Evolutionary conservation across 2,888 invertebrate genomes (phyloP).

Genomic region (Drosophila yooni): DNA sequence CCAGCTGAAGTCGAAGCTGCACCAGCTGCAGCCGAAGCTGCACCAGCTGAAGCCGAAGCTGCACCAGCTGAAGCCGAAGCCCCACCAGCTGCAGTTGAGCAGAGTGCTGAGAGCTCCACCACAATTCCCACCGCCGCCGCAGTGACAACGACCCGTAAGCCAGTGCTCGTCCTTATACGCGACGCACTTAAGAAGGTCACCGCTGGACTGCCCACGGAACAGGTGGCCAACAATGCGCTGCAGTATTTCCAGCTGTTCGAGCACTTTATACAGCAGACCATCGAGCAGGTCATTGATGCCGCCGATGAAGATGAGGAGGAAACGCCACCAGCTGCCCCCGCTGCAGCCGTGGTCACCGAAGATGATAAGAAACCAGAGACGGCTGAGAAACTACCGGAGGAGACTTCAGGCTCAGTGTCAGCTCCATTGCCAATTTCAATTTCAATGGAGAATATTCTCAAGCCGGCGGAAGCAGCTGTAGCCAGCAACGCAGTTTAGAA

Average conservation of each 20-base stretch:
- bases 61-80: not conserved
- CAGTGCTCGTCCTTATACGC: slow-evolving; percentile 81
- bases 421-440: slow-evolving; percentile 1
- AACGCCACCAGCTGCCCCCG: slow-evolving; percentile 27
- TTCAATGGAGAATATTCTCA: not conserved
- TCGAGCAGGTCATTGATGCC: slow-evolving; percentile 81
- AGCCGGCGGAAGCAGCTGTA: slow-evolving; percentile 26
- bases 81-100: slow-evolving; percentile 21
- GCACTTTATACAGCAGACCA: slow-evolving; percentile 83
- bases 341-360: slow-evolving; percentile 15
- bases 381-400: slow-evolving; percentile 31
- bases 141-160: slow-evolving; percentile 66
- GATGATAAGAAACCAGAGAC: slow-evolving; percentile 54
- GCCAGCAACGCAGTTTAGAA: slow-evolving; percentile 54
- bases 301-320: slow-evolving; percentile 81
- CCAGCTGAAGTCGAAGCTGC: slow-evolving; percentile 1
- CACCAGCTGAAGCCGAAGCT: not conserved
- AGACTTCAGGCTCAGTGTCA: slow-evolving; percentile 1
- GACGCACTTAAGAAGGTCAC: slow-evolving; percentile 83
- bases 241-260: slow-evolving; percentile 84
- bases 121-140: slow-evolving; percentile 31
- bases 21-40: too few species aligned
- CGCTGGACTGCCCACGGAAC: slow-evolving; percentile 79
- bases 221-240: slow-evolving; percentile 82
- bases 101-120: slow-evolving; percentile 33